These are phyloP conservation scores for Galagoides demidoff DNA, from an alignment of 2,797 vertebrate genomes.

Conservation along the genomic window DNA sequence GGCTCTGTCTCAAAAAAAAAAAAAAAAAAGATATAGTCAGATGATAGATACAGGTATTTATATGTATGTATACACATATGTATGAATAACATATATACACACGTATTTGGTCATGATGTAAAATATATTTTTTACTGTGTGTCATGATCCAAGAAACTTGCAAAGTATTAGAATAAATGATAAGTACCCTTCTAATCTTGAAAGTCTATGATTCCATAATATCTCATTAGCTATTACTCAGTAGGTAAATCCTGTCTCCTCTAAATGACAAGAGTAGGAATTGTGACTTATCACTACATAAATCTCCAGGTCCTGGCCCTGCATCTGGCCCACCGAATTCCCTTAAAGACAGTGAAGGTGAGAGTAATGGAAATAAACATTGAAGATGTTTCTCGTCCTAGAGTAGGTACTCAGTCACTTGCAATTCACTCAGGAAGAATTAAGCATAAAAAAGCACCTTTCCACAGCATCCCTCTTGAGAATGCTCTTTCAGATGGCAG, in stretches of 20 bases:
- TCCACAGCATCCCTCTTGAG: not conserved
- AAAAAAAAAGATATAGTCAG: not conserved
- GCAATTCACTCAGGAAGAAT: not conserved
- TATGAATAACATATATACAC: not conserved
- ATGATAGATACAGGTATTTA: not conserved
- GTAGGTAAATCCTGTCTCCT: not conserved
- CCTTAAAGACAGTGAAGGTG: not conserved
- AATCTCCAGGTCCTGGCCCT: not conserved
- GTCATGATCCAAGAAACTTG: slow-evolving; percentile 6
- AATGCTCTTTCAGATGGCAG: not conserved
- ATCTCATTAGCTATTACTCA: not conserved
- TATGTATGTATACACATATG: not conserved
- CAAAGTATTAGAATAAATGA: not conserved
- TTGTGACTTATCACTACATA: not conserved
- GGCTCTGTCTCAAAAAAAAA: too few species aligned
- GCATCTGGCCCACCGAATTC: not conserved
- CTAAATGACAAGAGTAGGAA: not conserved
- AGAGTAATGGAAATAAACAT: not conserved
- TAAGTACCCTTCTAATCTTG: not conserved
- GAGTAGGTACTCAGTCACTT: rapidly evolving
- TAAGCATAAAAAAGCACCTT: not conserved
- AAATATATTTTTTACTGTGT: not conserved
- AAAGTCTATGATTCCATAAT: not conserved
- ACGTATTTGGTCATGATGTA: not conserved
- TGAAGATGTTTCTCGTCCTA: not conserved